Evolutionary conservation across 2,888 invertebrate genomes (phyloP), one percentile per base, ranked within the genome.

Genomic region (Omphaloscelis lunosa): DNA sequence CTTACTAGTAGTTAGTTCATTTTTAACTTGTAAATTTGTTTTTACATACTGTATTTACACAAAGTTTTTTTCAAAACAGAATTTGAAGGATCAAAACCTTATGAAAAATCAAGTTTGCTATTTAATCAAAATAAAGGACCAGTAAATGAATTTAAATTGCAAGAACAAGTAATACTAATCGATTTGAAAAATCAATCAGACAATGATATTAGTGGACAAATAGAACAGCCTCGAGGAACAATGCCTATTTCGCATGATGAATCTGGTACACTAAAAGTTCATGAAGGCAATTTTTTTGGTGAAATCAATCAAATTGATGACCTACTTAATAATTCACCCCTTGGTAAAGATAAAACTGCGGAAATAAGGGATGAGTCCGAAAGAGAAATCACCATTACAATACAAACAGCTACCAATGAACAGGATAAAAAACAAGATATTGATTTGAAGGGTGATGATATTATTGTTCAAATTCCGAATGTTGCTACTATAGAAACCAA

Each of bases 101-200:
- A 15, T 20, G 11, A 45, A 56, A 74, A 53, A 48, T n/a, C 8
- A 59, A 69, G 4, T 59, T 20, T 67, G 5, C 8, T 17, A 29
- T n/a, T 17, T 53, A 63, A 69, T 29, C n/a, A 74, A 65, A 68
- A 34, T 15, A 74, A 65, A 45, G 29, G 0, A 56, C 20, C 34
- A 59, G 15, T 15, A 11, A 27, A 34, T 45, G 29, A 39, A 27
- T 12, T 53, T 20, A 39, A 69, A 5, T n/a, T 48, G 4, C 1
- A 34, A 45, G 39, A 51, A 58, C 51, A 58, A 5, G 8, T 7
- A 53, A 15, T 1, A 72, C 1, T 17, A 23, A 23, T 53, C 53
- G 29, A 72, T 56, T 72, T 62, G 2, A 9, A 53, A 34, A 45
- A 34, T 17, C 61, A 48, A 29, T 20, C 41, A 29, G 23, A 15